A percentile compares a stretch with the other conserved stretches of the same genome.
These are phyloP conservation scores for Tinamus major DNA, from an alignment of 2,797 vertebrate species.

Conservation along the genomic window DNA sequence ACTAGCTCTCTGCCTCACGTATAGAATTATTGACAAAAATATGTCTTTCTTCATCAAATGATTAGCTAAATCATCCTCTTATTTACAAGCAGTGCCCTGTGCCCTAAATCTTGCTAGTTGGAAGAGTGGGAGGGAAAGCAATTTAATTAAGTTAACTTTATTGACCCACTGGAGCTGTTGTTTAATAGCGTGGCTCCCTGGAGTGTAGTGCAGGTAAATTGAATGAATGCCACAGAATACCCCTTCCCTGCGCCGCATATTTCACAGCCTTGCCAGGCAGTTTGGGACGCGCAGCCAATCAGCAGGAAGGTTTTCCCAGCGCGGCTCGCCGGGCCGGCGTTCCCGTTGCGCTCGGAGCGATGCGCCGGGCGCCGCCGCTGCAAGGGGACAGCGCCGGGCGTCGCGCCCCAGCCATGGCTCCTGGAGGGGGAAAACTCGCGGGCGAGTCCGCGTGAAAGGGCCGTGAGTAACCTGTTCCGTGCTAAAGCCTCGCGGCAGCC, in stretches of 20 bases:
- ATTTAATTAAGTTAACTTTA: constrained; percentile 78
- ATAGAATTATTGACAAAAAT: constrained; percentile 40
- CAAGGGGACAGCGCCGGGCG: too few species aligned
- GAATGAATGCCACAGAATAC: constrained; percentile 71
- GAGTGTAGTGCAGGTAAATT: constrained; percentile 75
- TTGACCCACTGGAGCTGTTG: constrained; percentile 70
- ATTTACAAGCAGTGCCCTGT: constrained; percentile 51
- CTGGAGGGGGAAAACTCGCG: neutral
- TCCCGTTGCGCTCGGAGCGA: constrained; percentile 12
- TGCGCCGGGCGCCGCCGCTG: neutral
- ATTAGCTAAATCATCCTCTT: constrained; percentile 65
- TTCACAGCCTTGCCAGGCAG: constrained; percentile 46
- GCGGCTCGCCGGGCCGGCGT: neutral
- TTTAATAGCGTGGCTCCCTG: constrained; percentile 72
- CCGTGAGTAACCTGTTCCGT: constrained; percentile 66
- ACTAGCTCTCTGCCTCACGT: neutral
- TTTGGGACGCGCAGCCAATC: constrained; percentile 60
- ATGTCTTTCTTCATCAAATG: constrained; percentile 37
- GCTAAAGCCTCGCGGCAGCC: neutral
- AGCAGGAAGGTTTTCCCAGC: constrained; percentile 29
- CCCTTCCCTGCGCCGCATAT: constrained; percentile 50
- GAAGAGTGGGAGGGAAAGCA: constrained; percentile 64
- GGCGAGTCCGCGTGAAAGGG: constrained; percentile 52
- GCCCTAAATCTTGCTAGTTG: constrained; percentile 63
- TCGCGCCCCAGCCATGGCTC: too few species aligned